Base-by-base conservation (phyloP, 1,140 invertebrate species). In the Drosophila oshimai region DNA sequence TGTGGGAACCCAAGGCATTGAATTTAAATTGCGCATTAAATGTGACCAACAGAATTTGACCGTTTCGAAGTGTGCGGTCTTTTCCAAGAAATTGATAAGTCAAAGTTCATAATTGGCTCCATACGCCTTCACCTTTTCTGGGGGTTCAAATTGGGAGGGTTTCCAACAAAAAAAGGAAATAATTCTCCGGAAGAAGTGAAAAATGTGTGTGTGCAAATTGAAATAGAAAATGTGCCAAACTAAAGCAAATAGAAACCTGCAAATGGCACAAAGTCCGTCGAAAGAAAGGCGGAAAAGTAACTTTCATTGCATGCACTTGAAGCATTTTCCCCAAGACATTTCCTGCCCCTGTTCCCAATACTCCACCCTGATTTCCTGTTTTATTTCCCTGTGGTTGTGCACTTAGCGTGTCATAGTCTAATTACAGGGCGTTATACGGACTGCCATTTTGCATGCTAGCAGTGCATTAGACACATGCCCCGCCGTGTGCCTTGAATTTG, bases 21-120 rank as follows among this genome's bases (percentile, higher is more conserved):
- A 84, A 84, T 84, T 84, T 86, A 84, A 84, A 84, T 84, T 84
- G 80, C 71, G 75, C 81, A 84, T 86, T 86, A 84, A 84, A 73
- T 75, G 47, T 44, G 55, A 26, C 71, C 75, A 72, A 55, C 31
- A 46, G 17, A 62, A 80, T 72, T 44, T 53, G 70, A 67, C 44
- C 55, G 41, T 37, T 37, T 41, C 33, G 10, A 28, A 54, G 62
- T 74, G 57, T 46, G 28, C 18, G 49, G 39, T 20, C 46, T 68
- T 83, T 86, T 47, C 65, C 51, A 69, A 72, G 67, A 80, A 80
- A 84, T 84, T 84, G 81, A 87, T 87, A 84, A 84, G 81, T 84
- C 81, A 87, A 86, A 84, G 75, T 84, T 84, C 61, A 84, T 75
- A 76, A 86, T 87, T 84, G 75, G 42, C 77, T 65, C 36, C 71